Conservation (phyloP, 2,888 invertebrate genomes). For the Siphlonurus alternatus region DNA sequence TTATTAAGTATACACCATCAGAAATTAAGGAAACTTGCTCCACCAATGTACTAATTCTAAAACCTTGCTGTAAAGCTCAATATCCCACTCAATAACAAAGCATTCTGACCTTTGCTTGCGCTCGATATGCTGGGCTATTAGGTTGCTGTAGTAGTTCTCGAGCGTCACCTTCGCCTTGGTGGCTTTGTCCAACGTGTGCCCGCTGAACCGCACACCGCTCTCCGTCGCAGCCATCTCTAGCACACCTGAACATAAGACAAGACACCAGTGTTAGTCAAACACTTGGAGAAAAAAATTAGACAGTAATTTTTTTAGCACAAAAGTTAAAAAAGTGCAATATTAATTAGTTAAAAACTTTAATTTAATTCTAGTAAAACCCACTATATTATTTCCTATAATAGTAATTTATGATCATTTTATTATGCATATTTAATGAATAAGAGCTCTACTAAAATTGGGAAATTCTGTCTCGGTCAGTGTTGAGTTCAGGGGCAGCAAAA, state of each 20-base stretch:
- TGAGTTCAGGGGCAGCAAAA: no score
- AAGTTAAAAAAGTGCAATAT: neutral
- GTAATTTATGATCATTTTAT: no score
- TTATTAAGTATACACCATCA: no score
- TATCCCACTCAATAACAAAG: neutral
- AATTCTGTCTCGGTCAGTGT: no score
- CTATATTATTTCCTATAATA: no score
- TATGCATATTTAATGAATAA: no score
- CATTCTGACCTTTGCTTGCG: conserved; percentile 68
- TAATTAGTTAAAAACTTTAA: no score
- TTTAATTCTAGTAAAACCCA: no score
- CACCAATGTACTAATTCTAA: no score
- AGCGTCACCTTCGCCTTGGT: conserved; percentile 96
- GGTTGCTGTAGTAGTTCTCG: conserved; percentile 98
- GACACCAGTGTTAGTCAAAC: neutral
- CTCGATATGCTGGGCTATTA: conserved; percentile 94
- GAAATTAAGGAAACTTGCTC: no score
- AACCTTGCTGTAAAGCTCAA: no score
- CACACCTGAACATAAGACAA: conserved; percentile 44
- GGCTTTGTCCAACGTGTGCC: conserved; percentile 95
- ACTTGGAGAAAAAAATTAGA: neutral
- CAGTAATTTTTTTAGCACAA: neutral
- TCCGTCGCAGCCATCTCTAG: conserved; percentile 72
- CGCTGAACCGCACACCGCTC: conserved; percentile 80
- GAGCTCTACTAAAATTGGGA: no score